Evolutionary conservation across 2,797 vertebrate species (phyloP), one percentile per base, ranked within the genome.

Genomic region (Perodicticus potto): DNA sequence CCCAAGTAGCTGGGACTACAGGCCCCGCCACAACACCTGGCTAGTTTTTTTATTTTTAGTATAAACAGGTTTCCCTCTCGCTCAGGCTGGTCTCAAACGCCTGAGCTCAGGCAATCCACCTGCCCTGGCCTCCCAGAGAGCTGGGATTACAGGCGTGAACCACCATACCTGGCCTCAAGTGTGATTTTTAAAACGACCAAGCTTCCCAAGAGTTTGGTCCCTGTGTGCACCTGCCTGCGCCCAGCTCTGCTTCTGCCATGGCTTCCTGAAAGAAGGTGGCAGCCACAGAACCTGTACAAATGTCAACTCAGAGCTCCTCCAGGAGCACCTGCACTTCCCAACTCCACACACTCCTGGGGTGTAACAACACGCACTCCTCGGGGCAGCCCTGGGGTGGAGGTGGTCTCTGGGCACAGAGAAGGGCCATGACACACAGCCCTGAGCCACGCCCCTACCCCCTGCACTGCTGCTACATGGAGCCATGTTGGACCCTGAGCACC

Each of bases 401-500:
- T 49, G 43, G 40, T 23, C 11, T 83, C 27, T 17, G 2, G 3
- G 53, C 19, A 19, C 67, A 74, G n/a, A 27, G 3, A 5, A 59
- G 25, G 37, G 63, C 73, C 5, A 0, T 2, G 10, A 4, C 76
- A 8, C 65, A 17, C 34, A 45, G 11, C 23, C 78, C 43, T 1
- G 1, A 0, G 23, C 53, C 49, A 10, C 55, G 3, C 70, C 25
- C 29, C 2, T 4, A 4, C 27, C 29, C 16, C 45, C 25, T 14
- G 25, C 10, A 1, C 22, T 5, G 3, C 70, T n/a, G 45, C 40
- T 29, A 0, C 5, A 19, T 0, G 2, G 34, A 13, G 19, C 0
- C 0, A 22, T 22, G 0, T 53, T 23, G 37, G 20, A 27, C 22
- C 40, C 61, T 1, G 0, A 57, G 74, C 80, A 7, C 5, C 2